Conservation (phyloP, 2,113 vertebrate genomes). For the Numenius arquata region DNA sequence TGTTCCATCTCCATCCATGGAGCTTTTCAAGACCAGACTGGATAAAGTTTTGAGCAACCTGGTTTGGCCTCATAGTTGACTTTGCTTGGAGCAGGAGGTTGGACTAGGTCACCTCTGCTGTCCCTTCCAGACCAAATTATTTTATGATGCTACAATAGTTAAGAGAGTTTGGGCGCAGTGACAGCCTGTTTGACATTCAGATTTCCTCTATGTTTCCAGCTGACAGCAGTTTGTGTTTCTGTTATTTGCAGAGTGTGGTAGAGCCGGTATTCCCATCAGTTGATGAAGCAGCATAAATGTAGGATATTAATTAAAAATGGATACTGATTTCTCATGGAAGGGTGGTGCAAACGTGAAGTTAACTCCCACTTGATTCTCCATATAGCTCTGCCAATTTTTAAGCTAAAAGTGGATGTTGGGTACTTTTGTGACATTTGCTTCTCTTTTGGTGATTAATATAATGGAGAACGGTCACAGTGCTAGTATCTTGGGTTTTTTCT, state of each 20-base stretch:
- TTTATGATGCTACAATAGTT: not conserved
- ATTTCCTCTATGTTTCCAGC: not conserved
- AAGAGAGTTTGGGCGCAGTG: not conserved
- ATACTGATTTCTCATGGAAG: not conserved
- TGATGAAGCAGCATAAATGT: not conserved
- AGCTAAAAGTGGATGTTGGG: not conserved
- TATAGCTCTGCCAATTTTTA: not conserved
- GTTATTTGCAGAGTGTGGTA: not conserved
- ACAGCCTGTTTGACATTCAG: not conserved
- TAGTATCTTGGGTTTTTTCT: not conserved
- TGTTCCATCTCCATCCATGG: not conserved
- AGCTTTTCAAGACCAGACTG: not conserved
- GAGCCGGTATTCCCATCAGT: not conserved
- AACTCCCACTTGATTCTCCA: accelerated
- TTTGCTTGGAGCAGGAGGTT: not conserved
- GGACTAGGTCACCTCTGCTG: not conserved
- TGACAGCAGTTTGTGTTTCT: not conserved
- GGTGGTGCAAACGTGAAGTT: not conserved
- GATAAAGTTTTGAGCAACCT: not conserved
- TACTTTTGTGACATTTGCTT: not conserved
- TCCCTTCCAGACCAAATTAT: not conserved
- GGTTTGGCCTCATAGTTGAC: not conserved
- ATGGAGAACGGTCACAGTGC: not conserved
- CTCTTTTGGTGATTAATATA: not conserved
- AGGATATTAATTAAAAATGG: not conserved